Evolutionary conservation across 2,888 invertebrate species (phyloP).

Genomic region (Imbricaverruca yamaguchii): DNA sequence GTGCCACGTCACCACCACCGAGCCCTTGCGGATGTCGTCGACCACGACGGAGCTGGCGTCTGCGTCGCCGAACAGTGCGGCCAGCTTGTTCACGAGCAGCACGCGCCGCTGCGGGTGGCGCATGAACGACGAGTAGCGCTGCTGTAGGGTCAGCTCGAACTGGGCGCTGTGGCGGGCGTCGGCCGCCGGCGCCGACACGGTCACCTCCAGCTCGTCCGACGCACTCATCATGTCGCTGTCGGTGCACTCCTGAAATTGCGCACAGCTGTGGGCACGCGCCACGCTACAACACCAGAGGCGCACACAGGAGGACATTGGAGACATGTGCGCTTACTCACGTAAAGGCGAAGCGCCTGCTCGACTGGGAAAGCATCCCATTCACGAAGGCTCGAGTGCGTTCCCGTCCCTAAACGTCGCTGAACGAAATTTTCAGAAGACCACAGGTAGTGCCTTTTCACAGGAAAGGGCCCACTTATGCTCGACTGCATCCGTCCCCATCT

Average conservation of each 20-base stretch:
- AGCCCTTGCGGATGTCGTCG: conserved; percentile 37
- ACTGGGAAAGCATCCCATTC: too few species aligned
- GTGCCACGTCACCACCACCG: conserved; percentile 48
- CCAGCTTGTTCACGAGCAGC: conserved; percentile 39
- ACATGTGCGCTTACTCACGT: too few species aligned
- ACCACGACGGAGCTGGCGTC: conserved; percentile 39
- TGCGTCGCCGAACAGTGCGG: conserved; percentile 40
- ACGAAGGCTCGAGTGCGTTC: too few species aligned
- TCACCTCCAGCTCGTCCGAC: conserved; percentile 29
- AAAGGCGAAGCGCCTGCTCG: too few species aligned
- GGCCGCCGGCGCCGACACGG: conserved; percentile 23
- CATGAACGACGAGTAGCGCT: conserved; percentile 39
- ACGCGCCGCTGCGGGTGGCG: conserved; percentile 37
- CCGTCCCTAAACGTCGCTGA: too few species aligned
- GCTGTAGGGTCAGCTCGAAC: conserved; percentile 35
- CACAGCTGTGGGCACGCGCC: not conserved
- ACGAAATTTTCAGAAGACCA: too few species aligned
- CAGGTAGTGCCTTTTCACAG: too few species aligned
- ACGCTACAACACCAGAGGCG: too few species aligned
- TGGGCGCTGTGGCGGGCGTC: conserved; percentile 31
- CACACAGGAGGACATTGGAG: too few species aligned
- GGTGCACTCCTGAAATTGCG: conserved; percentile 29
- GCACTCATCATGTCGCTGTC: conserved; percentile 28
- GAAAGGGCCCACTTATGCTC: too few species aligned
- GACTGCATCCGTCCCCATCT: too few species aligned